Evolutionary conservation across 2,797 vertebrate species (phyloP), one percentile per base, ranked within the genome.

Genomic region (Halcyon leucocephala): DNA sequence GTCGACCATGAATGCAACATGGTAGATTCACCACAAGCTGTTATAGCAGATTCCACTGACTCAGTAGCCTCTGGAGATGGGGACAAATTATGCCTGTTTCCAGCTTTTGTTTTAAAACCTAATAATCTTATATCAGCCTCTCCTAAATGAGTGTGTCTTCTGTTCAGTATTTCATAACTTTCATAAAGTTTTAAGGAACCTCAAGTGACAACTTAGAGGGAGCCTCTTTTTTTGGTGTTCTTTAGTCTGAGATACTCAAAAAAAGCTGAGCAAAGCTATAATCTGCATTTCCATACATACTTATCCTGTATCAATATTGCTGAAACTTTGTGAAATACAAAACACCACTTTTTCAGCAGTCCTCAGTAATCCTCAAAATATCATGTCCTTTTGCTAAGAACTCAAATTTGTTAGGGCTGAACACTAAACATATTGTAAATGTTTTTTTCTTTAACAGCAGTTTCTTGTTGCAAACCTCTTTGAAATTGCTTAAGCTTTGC

Each of bases 1-100:
- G 7, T 52, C 1, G 0, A 5, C 28, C 41, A 35, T 1, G 2
- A 42, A 9, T 1, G 5, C 0, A 4, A 6, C 3, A 0, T 5
- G 24, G 28, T 37, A 9, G 14, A 3, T 37, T 54, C 33, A 12
- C 19, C 13, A 2, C 1, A 4, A 33, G 37, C 42, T 84, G 10
- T 19, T 15, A 5, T 0, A 26, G 37, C 42, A 52, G 60, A 18
- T 89, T 62, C 35, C 16, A 2, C 6, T n/a, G 55, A 13, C 39
- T 70, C 22, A 2, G 17, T 37, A n/a, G 14, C 42, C 39, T 66
- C 61, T 25, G 41, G 31, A 13, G 24, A 3, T 7, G 33, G 21
- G 42, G 26, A 46, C 6, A 33, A 3, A 1, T 11, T n/a, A 39
- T 35, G 35, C 41, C 65, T 35, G 31, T 76, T 90, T 79, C 46